phyloP scores from a whole-genome alignment of 2,888 invertebrate genomes.

The Aspidiotus rigidus region DNA sequence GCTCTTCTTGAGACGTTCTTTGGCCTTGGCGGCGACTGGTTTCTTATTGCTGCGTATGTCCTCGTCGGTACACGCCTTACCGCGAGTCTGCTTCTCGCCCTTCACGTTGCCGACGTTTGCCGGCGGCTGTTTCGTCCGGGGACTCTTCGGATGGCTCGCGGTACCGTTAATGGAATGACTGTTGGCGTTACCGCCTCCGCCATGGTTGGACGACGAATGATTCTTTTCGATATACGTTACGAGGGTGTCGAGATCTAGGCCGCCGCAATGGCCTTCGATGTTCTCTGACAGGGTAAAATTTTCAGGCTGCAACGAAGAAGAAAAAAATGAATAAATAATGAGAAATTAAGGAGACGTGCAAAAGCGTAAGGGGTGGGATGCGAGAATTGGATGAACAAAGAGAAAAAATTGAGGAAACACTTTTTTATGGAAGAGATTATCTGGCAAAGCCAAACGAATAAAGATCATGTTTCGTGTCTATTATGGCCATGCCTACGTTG shows the following conservation, averaged over 20 bases:
- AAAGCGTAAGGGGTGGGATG: too few species aligned
- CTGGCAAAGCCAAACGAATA: too few species aligned
- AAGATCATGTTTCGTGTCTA: too few species aligned
- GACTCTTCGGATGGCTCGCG: background rate
- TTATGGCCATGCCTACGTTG: too few species aligned
- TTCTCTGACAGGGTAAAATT: slow-evolving; percentile 9
- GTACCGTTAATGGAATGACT: background rate
- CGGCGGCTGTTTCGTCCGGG: slow-evolving; percentile 12
- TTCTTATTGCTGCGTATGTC: slow-evolving; percentile 27
- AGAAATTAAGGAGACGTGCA: too few species aligned
- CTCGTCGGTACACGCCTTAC: slow-evolving; percentile 22
- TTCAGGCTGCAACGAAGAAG: background rate
- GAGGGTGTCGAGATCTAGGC: slow-evolving; percentile 13
- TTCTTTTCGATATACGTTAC: slow-evolving; percentile 28
- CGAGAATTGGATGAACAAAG: too few species aligned
- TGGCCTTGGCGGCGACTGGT: slow-evolving; percentile 9
- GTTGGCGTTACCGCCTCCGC: background rate
- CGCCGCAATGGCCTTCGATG: slow-evolving; percentile 28
- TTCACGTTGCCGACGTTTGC: slow-evolving; percentile 7
- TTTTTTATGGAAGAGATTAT: too few species aligned
- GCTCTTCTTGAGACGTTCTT: slow-evolving; percentile 25
- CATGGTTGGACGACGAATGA: background rate
- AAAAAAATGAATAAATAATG: background rate
- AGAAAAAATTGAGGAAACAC: too few species aligned
- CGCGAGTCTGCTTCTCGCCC: background rate